Evolutionary conservation across 2,888 invertebrate genomes (phyloP), one percentile per base, ranked within the genome.

Genomic region (Epirrita christyi): DNA sequence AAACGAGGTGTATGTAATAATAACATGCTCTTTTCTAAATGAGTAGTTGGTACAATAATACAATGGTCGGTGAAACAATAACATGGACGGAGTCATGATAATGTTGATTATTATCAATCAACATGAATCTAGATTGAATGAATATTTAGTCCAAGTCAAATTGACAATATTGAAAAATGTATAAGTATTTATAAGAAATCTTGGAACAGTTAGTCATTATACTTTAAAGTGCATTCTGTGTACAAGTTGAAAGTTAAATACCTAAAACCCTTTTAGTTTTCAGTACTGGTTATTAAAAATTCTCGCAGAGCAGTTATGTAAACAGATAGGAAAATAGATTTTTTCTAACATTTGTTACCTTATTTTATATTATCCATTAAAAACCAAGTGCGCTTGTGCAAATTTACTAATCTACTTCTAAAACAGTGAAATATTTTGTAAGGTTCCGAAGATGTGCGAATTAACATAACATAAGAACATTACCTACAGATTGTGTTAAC

Each of bases 401-500:
- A 7, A 5, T 0, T 8, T 15, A 15, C 37, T 27, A 37, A 57
- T 43, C 9, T 47, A 43, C 21, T 10, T 27, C 10, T 8, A 36
- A 7, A 36, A 1, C 6, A 29, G 27, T 50, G 44, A 40, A 38
- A 13, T 7, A 14, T 13, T 41, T 47, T 42, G 8, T 36, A 1
- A 46, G 9, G 28, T 36, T 28, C 37, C 14, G 29, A n/a, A 43
- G 11, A 42, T 32, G 55, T 55, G 59, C 55, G 13, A 51, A 40
- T 5, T 11, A 42, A 42, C 59, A 48, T 40, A 48, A 51, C 50
- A 42, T 59, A 59, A 62, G 41, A 54, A 60, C 56, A 55, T 65
- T 68, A 68, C 66, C 59, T 51, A 66, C 55, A 61, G 56, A 59
- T 59, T 52, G 53, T 53, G 41, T 50, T 77, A 80, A 78, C 77